phyloP scores from a whole-genome alignment of 2,888 invertebrate genomes.

The Xiphydria camelus region DNA sequence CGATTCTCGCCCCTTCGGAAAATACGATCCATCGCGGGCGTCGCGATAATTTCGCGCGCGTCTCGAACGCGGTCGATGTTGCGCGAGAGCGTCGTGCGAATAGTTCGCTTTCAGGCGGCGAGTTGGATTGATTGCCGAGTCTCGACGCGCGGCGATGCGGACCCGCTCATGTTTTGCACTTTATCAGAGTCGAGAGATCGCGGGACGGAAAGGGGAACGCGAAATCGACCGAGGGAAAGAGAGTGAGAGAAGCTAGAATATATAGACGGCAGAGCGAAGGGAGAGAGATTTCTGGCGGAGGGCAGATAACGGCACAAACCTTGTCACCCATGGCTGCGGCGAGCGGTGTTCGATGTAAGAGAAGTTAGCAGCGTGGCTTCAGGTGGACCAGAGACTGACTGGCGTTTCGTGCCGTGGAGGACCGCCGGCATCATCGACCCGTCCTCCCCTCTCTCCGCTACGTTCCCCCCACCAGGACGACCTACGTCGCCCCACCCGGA shows the following conservation, averaged over 20 bases:
- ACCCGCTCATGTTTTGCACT: too few species aligned
- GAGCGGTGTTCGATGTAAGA: constrained; percentile 63
- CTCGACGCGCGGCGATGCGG: too few species aligned
- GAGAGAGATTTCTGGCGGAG: constrained; percentile 25
- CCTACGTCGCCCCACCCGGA: constrained; percentile 17
- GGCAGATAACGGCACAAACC: constrained; percentile 54
- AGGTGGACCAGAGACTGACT: constrained; percentile 66
- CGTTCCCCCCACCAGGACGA: constrained; percentile 43
- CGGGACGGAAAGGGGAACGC: too few species aligned
- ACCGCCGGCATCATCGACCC: constrained; percentile 61
- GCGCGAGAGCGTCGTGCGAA: too few species aligned
- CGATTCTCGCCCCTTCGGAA: too few species aligned
- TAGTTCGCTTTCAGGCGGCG: too few species aligned
- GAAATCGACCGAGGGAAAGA: constrained; percentile 30
- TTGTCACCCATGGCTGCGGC: constrained; percentile 58
- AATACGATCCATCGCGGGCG: too few species aligned
- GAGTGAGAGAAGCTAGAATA: constrained; percentile 56
- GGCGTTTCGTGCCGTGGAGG: constrained; percentile 49
- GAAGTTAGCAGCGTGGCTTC: constrained; percentile 68
- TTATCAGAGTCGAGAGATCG: too few species aligned
- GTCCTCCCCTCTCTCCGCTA: constrained; percentile 69
- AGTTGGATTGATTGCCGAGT: too few species aligned
- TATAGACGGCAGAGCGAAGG: constrained; percentile 31
- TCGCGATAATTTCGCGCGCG: too few species aligned
- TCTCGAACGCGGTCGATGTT: too few species aligned